These are phyloP conservation scores for Nezara viridula DNA, from an alignment of 2,888 invertebrate species.

Conservation along the genomic window DNA sequence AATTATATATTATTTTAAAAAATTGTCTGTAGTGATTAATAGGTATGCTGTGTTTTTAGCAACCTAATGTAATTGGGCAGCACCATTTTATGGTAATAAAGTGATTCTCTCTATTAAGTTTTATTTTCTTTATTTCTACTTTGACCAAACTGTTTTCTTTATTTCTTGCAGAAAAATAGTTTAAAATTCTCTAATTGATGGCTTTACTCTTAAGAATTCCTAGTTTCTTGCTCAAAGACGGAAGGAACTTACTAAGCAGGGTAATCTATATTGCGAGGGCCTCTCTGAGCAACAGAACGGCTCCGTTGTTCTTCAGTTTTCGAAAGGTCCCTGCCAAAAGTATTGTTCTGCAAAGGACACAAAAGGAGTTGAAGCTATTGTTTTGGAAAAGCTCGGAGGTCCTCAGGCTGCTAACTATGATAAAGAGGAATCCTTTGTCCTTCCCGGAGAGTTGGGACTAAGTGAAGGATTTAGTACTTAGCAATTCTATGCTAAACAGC, in stretches of 20 bases:
- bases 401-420: conserved; percentile 25
- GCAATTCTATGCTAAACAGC: background rate
- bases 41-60: too few species aligned
- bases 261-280: background rate
- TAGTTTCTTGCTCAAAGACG: background rate
- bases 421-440: conserved; percentile 17
- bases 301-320: conserved; percentile 13
- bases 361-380: conserved; percentile 45
- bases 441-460: background rate
- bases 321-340: background rate
- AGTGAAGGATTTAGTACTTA: conserved; percentile 27
- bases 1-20: too few species aligned
- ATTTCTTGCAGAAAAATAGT: background rate
- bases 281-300: background rate
- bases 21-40: too few species aligned
- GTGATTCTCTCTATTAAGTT: too few species aligned
- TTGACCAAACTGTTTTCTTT: background rate
- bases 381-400: conserved; percentile 14
- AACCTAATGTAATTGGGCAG: too few species aligned
- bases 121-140: too few species aligned
- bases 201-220: background rate
- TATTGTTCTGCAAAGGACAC: conserved; percentile 33
- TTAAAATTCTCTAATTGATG: background rate
- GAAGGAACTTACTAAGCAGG: background rate
- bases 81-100: too few species aligned